Conservation (phyloP, 1,140 invertebrate genomes). For the Ceratosolen solmsi region DNA sequence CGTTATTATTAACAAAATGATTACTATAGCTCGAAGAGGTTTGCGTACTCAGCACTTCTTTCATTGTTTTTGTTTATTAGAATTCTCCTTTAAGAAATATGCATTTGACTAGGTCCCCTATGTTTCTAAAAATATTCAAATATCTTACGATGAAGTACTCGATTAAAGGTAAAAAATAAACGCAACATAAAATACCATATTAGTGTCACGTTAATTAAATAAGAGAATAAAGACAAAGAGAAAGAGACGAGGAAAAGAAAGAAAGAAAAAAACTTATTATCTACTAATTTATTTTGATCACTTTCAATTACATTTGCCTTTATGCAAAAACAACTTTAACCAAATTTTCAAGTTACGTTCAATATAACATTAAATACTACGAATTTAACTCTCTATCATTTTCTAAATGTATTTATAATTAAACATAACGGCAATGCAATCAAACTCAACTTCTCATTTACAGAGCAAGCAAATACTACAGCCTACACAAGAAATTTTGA, state of each 20-base stretch:
- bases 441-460: background rate
- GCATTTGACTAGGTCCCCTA: background rate
- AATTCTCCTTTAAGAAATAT: slow-evolving; percentile 17
- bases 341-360: background rate
- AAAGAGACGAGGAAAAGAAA: too few species aligned
- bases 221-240: too few species aligned
- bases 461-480: background rate
- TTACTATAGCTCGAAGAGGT: slow-evolving; percentile 60
- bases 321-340: slow-evolving; percentile 2
- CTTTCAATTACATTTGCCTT: background rate
- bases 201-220: too few species aligned
- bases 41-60: slow-evolving; percentile 64
- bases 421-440: background rate
- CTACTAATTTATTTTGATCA: background rate
- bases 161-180: background rate
- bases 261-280: background rate
- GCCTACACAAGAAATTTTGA: slow-evolving; percentile 4
- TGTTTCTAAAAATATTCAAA: slow-evolving; percentile 9
- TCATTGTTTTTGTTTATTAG: slow-evolving; percentile 59
- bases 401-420: background rate
- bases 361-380: background rate
- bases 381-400: too few species aligned
- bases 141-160: background rate
- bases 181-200: background rate
- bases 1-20: slow-evolving; percentile 68